Base-by-base conservation (phyloP, 2,888 invertebrate genomes). In the Aleiodes testaceus region DNA sequence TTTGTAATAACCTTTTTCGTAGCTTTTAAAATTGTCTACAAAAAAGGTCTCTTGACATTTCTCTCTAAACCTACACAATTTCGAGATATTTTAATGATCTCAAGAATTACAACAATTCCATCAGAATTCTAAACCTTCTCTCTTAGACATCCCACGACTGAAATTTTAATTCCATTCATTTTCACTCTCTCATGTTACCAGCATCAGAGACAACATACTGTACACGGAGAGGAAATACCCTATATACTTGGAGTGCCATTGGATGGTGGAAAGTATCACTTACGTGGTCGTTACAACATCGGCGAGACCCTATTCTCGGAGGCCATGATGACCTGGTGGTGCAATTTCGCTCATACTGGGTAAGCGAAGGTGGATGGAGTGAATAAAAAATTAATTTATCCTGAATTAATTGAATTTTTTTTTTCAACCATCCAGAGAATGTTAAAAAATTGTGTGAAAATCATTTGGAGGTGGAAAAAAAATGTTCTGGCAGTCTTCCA, bases 301-400 rank as follows among this genome's bases (percentile, higher is more conserved):
- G 91, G 92, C 71, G 97, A 97, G 88, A 92, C 91, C 81, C 89
- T 94, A 61, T 91, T 97, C 72, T 94, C 96, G 63, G 95, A 96
- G 89, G 92, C 93, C 36, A 91, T 96, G 80, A 97, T 97, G 94
- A 92, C 93, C 77, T 92, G 94, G 87, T 96, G 96, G 94, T 93
- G 94, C 73, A 97, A 97, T 88, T 97, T 97, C 82, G 96, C 95
- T 2, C 94, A 94, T 88, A 93, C 93, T 69, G 97, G 97, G 97
- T 96, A 89, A 91, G 91, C 87, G 30, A 36, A 52, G 6, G 5
- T 1, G 18, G 9, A 36, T 55, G 30, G 5, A 26, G 45, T 49
- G n/a, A n/a, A n/a, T 26, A 2, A 26, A 26, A 26, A 30, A 30
- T 30, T 22, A 55, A 26, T 36, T 36, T 36, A 36, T 36, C 36